These are phyloP conservation scores for Equus przewalskii DNA, from an alignment of 2,113 vertebrate genomes.

Conservation along the genomic window DNA sequence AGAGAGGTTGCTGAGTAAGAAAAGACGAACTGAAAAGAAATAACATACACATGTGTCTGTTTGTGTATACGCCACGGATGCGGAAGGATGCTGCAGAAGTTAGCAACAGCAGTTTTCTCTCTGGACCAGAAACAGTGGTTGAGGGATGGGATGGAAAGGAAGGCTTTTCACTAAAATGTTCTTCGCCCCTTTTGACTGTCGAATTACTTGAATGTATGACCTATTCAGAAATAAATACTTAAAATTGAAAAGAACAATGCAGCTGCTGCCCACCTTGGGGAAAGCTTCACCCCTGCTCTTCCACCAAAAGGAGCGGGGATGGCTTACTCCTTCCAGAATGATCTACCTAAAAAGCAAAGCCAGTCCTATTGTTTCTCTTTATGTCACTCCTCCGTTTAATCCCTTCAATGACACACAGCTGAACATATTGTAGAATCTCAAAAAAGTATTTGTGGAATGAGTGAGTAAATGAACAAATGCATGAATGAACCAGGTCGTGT, in stretches of 20 bases:
- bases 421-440: background rate
- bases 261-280: background rate
- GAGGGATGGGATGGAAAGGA: background rate
- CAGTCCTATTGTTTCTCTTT: background rate
- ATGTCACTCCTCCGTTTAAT: background rate
- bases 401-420: background rate
- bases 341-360: background rate
- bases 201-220: background rate
- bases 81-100: background rate
- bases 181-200: background rate
- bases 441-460: background rate
- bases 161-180: background rate
- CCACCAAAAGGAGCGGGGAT: background rate
- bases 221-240: background rate
- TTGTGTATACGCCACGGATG: background rate
- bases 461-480: background rate
- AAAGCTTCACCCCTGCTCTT: background rate
- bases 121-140: background rate
- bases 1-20: background rate
- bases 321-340: background rate
- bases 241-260: background rate
- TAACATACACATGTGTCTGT: background rate
- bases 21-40: background rate
- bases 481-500: background rate
- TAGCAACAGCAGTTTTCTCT: background rate